Conservation (phyloP, 2,797 vertebrate genomes). For the Notamacropus eugenii region DNA sequence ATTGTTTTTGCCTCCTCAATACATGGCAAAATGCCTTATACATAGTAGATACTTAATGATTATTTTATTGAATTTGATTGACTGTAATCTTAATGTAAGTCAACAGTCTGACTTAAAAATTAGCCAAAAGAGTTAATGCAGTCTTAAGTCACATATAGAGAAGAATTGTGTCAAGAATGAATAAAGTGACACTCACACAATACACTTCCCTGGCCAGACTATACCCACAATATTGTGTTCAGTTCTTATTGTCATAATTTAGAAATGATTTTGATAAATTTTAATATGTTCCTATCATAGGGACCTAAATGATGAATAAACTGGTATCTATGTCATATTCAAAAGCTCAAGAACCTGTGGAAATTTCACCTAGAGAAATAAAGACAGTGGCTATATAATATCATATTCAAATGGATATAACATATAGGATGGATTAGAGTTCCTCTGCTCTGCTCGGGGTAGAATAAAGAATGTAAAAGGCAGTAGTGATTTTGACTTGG, state of each 20-base stretch:
- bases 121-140: not conserved
- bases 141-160: not conserved
- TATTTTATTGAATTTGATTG: not conserved
- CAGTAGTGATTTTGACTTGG: not conserved
- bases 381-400: not conserved
- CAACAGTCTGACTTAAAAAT: not conserved
- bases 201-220: not conserved
- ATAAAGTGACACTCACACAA: not conserved
- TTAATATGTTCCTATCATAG: not conserved
- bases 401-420: not conserved
- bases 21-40: not conserved
- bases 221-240: not conserved
- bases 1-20: not conserved
- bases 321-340: not conserved
- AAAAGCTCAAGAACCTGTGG: not conserved
- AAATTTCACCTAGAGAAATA: not conserved
- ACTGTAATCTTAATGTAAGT: not conserved
- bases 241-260: not conserved
- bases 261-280: not conserved
- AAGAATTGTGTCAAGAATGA: not conserved
- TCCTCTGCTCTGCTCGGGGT: not conserved
- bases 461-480: not conserved
- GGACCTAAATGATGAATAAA: not conserved
- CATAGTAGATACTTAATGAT: not conserved
- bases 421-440: not conserved